phyloP scores from a whole-genome alignment of 2,888 invertebrate species.

The Shargacucullia verbasci region DNA sequence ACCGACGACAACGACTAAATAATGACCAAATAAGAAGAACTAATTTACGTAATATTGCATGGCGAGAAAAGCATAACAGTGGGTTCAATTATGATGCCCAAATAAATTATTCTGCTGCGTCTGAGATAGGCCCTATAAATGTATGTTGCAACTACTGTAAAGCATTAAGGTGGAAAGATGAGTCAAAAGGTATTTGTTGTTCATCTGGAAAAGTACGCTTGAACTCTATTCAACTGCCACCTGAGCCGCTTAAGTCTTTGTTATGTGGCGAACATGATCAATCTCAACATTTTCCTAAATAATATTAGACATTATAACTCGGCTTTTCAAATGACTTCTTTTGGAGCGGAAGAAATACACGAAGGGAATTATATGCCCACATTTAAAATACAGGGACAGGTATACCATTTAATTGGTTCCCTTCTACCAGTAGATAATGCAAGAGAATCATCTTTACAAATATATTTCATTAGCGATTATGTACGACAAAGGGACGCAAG shows the following conservation, averaged over 20 bases:
- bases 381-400: slow-evolving; percentile 23
- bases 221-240: slow-evolving; percentile 6
- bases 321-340: slow-evolving; percentile 25
- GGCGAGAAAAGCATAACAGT: slow-evolving; percentile 10
- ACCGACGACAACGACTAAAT: slow-evolving; percentile 14
- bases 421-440: slow-evolving; percentile 10
- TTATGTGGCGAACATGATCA: slow-evolving; percentile 15
- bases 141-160: slow-evolving; percentile 6
- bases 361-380: slow-evolving; percentile 15
- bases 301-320: slow-evolving; percentile 18
- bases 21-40: slow-evolving; percentile 21
- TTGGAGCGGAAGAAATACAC: slow-evolving; percentile 14
- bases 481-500: slow-evolving; percentile 6
- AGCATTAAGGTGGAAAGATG: slow-evolving; percentile 11
- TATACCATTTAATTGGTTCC: slow-evolving; percentile 14
- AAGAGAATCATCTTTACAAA: slow-evolving; percentile 12
- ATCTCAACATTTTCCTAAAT: slow-evolving; percentile 17
- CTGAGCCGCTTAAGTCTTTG: slow-evolving; percentile 14
- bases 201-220: slow-evolving; percentile 8
- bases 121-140: slow-evolving; percentile 15
- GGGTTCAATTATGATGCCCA: slow-evolving; percentile 15
- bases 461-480: slow-evolving; percentile 17
- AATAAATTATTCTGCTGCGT: slow-evolving; percentile 15
- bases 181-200: slow-evolving; percentile 11
- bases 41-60: slow-evolving; percentile 15